Conservation (phyloP, 1,140 invertebrate species). For the Metaphire vulgaris region DNA sequence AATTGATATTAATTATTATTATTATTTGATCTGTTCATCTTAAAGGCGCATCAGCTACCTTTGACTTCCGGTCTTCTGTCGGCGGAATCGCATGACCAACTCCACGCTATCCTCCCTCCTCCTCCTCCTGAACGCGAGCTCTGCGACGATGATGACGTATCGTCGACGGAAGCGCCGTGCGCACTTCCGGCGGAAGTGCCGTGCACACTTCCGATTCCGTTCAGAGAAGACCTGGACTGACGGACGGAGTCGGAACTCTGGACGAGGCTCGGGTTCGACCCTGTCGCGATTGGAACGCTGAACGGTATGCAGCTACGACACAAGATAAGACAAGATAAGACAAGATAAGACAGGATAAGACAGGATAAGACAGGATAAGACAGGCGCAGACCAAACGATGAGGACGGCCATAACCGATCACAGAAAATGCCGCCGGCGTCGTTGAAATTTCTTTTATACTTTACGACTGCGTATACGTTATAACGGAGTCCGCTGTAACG, state of each 20-base stretch:
- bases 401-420: too few species aligned
- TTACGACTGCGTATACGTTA: too few species aligned
- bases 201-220: not conserved
- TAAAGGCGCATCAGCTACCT: too few species aligned
- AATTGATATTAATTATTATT: too few species aligned
- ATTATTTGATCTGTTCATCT: too few species aligned
- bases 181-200: not conserved
- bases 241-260: not conserved
- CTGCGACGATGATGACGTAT: not conserved
- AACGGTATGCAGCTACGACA: not conserved
- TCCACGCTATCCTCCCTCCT: not conserved
- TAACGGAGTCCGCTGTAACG: too few species aligned
- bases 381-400: too few species aligned
- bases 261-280: not conserved
- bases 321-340: not conserved
- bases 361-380: too few species aligned
- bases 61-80: not conserved
- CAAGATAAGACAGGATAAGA: too few species aligned
- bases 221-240: not conserved
- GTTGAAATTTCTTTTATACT: too few species aligned
- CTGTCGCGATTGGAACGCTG: not conserved
- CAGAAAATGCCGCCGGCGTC: too few species aligned
- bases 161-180: not conserved
- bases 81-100: not conserved
- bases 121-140: too few species aligned